Percentiles rank a stretch among this genome's conserved stretches.
Evolutionary conservation across 2,888 invertebrate species (phyloP).

Genomic region (Spialia ferax): DNA sequence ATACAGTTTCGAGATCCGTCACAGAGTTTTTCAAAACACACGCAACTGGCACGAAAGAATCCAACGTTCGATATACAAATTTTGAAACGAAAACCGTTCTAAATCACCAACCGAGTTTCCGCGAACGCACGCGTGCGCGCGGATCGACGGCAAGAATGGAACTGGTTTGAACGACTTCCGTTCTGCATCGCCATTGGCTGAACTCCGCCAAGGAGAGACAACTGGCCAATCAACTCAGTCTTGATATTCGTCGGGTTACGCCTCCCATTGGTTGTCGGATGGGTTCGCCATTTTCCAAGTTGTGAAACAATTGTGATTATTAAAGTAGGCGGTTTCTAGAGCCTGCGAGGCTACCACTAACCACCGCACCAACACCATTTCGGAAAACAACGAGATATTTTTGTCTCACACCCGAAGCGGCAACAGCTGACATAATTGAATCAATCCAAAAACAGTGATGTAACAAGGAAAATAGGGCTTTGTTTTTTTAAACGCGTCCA

Average conservation of each 20-base stretch:
- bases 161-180: conserved; percentile 78
- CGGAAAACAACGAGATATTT: conserved; percentile 67
- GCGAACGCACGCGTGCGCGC: conserved; percentile 62
- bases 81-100: conserved; percentile 49
- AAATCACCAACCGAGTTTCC: conserved; percentile 53
- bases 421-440: conserved; percentile 74
- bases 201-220: conserved; percentile 55
- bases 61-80: conserved; percentile 44
- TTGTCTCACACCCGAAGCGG: conserved; percentile 57
- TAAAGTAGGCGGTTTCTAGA: conserved; percentile 70
- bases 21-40: conserved; percentile 49
- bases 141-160: conserved; percentile 72
- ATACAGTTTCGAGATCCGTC: conserved; percentile 22
- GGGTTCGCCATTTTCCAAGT: conserved; percentile 82
- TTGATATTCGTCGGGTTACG: conserved; percentile 63
- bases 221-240: conserved; percentile 63
- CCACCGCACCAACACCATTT: conserved; percentile 60
- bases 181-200: conserved; percentile 69
- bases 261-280: conserved; percentile 76
- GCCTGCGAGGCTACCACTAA: conserved; percentile 26
- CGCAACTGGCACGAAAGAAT: conserved; percentile 1
- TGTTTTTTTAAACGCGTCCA: conserved; percentile 36
- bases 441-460: conserved; percentile 56
- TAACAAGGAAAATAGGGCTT: conserved; percentile 48
- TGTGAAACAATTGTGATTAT: conserved; percentile 76